Evolutionary conservation across 2,888 invertebrate genomes (phyloP), one percentile per base, ranked within the genome.

Genomic region (Leptinotarsa rubiginosa): DNA sequence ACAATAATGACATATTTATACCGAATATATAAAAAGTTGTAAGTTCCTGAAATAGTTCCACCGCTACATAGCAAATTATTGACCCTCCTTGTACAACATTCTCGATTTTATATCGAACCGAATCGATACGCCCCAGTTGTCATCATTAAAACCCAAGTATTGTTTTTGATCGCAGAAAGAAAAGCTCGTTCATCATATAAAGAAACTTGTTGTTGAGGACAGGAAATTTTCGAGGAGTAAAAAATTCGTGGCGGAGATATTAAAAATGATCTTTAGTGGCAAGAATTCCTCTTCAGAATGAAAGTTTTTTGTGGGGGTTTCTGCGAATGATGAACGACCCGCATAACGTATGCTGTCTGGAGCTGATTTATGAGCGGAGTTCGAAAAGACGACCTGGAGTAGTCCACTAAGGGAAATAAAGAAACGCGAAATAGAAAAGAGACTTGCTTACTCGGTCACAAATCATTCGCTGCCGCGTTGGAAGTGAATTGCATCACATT

Each of bases 351-450:
- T 86, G 86, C 87, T 84, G 86, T 86, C 86, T 84, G 82, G 83
- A 74, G 75, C 81, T 87, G 87, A 87, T 87, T 87, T 87, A 87
- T 85, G 81, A 78, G 79, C 80, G 67, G 79, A 82, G 80, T 81
- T 82, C 81, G 79, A 75, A 76, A 83, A 81, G 82, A 82, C 82
- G 83, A 81, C 82, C 82, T 80, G 82, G 76, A 82, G 81, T 81
- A 80, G 83, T 83, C 83, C 80, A 81, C 83, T 84, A 85, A 86
- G 84, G 85, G 85, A 87, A 86, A 87, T 86, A 87, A 87, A 86
- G 85, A 84, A 86, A 84, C 83, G 83, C 83, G 83, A 87, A 87
- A 87, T 87, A 87, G 87, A 87, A 87, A 87, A 87, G 86, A 81
- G 85, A 87, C 86, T 87, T 87, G 86, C 86, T 87, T 86, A 85